Base-by-base conservation (phyloP, 2,113 vertebrate genomes). In the Tragelaphus buxtoni region DNA sequence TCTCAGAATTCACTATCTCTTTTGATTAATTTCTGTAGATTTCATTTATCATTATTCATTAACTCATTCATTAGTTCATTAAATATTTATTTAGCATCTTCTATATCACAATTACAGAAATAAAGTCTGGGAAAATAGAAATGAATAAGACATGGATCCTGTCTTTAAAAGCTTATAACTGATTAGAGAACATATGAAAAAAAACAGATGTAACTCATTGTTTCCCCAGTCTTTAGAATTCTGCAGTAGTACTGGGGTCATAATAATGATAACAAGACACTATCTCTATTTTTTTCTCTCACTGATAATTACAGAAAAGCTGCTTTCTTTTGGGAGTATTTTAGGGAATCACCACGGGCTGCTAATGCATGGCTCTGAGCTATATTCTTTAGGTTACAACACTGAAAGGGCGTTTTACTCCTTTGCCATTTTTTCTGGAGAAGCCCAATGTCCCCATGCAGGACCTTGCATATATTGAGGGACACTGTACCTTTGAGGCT, bases 41-140 rank as follows among this genome's bases (percentile, higher is more conserved):
- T 93, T 74, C 39, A 82, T 45, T 77, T 95, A 13, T 35, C 45
- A 11, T 76, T 83, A 65, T 35, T 90, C 42, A 85, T 51, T 91
- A 89, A 42, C 53, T 83, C 26, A 79, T 56, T 63, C 16, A 84
- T 91, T 88, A 58, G 82, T 69, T 79, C 26, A 69, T 12, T 42
- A 88, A 81, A 60, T 17, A 65, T 30, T 77, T 80, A 35, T 32
- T 65, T 80, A 76, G 61, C 12, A 42, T 13, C 42, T 88, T 7
- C 11, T 69, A 47, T 10, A 17, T 85, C 12, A 49, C 2, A 82
- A 88, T 61, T 30, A 69, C 5, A 69, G 5, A 53, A 49, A 20
- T 74, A 55, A 60, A 8, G 2, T 16, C 47, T 88, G 22, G 7
- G 18, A 55, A 35, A 85, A 42, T 6, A 55, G 45, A 88, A 7